Percentiles rank a stretch among this genome's conserved stretches.
Conservation (phyloP, 1,140 invertebrate genomes). For the Stegodyphus dumicola region DNA sequence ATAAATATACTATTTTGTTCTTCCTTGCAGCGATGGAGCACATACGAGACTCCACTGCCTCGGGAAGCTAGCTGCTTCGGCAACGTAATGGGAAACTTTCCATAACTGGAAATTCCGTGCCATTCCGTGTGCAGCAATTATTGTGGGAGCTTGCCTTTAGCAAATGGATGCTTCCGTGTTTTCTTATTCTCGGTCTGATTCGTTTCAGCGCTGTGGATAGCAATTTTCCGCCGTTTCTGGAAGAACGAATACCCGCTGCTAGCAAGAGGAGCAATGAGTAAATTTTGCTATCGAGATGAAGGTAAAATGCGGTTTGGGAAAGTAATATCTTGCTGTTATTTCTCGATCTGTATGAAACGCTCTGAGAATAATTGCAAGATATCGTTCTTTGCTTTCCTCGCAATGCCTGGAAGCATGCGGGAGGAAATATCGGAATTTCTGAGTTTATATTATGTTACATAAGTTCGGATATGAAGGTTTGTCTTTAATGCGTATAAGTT, state of each 20-base stretch:
- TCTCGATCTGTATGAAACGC: too few species aligned
- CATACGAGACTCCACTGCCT: slow-evolving; percentile 3
- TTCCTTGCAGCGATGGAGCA: background rate
- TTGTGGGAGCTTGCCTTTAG: slow-evolving; percentile 43
- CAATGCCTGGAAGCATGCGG: too few species aligned
- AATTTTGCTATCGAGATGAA: background rate
- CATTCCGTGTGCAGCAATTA: slow-evolving; percentile 52
- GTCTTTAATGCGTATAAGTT: too few species aligned
- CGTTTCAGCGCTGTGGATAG: slow-evolving; percentile 40
- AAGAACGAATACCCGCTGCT: background rate
- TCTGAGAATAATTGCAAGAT: too few species aligned
- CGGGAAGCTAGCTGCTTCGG: slow-evolving; percentile 29
- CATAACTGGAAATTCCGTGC: slow-evolving; percentile 52
- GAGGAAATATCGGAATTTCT: too few species aligned
- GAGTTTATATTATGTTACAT: too few species aligned
- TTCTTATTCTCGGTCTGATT: slow-evolving; percentile 43
- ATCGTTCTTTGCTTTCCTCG: too few species aligned
- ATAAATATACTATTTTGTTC: slow-evolving; percentile 8
- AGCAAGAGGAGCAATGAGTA: background rate
- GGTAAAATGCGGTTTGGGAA: slow-evolving; percentile 29
- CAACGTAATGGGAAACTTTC: slow-evolving; percentile 54
- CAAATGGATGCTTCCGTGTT: slow-evolving; percentile 51
- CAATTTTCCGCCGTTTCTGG: slow-evolving; percentile 49
- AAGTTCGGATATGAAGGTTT: too few species aligned
- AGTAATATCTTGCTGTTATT: slow-evolving; percentile 16